A percentile compares a stretch with the other conserved stretches of the same genome.
Conservation (phyloP, 2,797 vertebrate genomes). For the Nannoperca obscura region DNA sequence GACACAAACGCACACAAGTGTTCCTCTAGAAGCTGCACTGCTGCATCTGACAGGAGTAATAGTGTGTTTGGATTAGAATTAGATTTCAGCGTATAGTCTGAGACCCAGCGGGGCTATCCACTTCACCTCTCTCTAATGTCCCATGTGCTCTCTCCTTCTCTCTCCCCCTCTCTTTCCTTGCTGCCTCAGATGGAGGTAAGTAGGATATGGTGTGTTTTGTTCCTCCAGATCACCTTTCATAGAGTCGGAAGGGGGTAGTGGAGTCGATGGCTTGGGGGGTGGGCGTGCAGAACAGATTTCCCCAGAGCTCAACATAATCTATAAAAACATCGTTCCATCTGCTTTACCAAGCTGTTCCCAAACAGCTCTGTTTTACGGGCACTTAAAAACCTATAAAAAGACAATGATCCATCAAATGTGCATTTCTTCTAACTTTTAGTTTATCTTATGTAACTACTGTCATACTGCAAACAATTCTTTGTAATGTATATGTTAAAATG, state of each 20-base stretch:
- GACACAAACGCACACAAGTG: constrained; percentile 46
- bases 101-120: constrained; percentile 78
- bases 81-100: constrained; percentile 73
- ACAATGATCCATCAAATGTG: constrained; percentile 73
- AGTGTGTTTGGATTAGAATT: constrained; percentile 80
- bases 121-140: constrained; percentile 80
- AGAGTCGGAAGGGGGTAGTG: constrained; percentile 55
- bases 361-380: constrained; percentile 72
- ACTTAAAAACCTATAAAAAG: constrained; percentile 77
- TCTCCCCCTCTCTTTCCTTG: constrained; percentile 54
- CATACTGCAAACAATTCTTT: constrained; percentile 20
- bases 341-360: constrained; percentile 80
- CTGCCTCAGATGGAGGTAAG: constrained; percentile 89
- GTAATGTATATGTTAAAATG: background rate
- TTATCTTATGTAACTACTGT: constrained; percentile 56
- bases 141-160: constrained; percentile 75
- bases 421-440: constrained; percentile 47
- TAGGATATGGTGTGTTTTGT: constrained; percentile 76
- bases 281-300: constrained; percentile 75
- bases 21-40: constrained; percentile 56
- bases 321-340: constrained; percentile 83
- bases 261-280: constrained; percentile 34
- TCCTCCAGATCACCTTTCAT: constrained; percentile 79
- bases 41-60: constrained; percentile 77
- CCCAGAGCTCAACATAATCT: constrained; percentile 80